These are phyloP conservation scores for Acanthoscelides obtectus DNA, from an alignment of 2,888 invertebrate species.

Conservation along the genomic window DNA sequence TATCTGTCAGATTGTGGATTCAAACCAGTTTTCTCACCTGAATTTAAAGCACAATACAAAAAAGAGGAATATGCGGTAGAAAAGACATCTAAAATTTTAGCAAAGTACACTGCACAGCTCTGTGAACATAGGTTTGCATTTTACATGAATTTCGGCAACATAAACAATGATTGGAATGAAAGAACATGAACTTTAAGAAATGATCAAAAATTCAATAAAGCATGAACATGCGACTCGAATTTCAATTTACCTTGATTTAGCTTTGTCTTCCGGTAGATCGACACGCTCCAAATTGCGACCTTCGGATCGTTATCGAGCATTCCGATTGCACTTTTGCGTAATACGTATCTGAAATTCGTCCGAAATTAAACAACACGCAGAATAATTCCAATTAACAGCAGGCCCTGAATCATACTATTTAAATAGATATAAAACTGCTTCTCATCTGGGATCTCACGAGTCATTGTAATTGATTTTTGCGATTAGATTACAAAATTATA, in stretches of 20 bases:
- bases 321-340: conserved; percentile 19
- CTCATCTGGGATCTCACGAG: background rate
- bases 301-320: background rate
- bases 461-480: background rate
- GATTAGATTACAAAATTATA: conserved; percentile 31
- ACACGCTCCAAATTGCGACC: background rate
- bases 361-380: conserved; percentile 35
- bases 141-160: background rate
- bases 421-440: background rate
- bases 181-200: conserved; percentile 21
- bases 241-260: conserved; percentile 4
- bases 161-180: background rate
- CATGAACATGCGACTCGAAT: background rate
- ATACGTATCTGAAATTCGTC: background rate
- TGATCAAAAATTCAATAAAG: conserved; percentile 15
- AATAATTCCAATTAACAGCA: conserved; percentile 14
- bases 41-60: background rate
- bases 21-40: conserved; percentile 26
- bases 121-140: background rate
- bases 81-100: background rate
- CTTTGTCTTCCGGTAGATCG: background rate
- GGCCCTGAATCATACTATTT: background rate
- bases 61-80: background rate
- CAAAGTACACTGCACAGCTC: background rate
- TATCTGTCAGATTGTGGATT: background rate